These are phyloP conservation scores for Emydoidea blandingii DNA, from an alignment of 2,797 vertebrate species.

Conservation along the genomic window DNA sequence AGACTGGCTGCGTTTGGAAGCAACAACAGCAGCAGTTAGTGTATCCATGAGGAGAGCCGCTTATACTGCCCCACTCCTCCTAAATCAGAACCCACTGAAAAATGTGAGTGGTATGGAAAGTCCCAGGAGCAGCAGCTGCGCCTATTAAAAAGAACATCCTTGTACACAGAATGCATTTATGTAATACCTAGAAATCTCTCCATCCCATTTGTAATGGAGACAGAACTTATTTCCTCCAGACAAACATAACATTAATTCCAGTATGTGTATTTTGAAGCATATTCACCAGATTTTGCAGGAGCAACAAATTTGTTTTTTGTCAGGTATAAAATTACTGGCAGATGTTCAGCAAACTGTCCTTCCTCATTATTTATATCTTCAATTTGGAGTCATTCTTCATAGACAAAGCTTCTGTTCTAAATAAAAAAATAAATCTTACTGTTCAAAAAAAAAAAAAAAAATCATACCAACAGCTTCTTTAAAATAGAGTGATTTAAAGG, in stretches of 20 bases:
- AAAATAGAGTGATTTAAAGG: neutral
- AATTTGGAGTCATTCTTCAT: neutral
- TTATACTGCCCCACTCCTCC: neutral
- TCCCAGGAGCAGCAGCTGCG: neutral
- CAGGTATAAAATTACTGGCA: neutral
- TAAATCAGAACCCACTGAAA: neutral
- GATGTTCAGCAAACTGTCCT: neutral
- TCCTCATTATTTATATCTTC: conserved; percentile 3
- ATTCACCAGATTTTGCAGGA: neutral
- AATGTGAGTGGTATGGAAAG: neutral
- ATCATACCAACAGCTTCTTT: neutral
- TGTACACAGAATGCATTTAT: neutral
- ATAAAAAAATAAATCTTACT: neutral
- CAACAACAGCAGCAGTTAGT: neutral
- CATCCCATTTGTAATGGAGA: neutral
- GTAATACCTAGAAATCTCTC: neutral
- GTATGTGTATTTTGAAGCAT: neutral
- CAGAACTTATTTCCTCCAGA: neutral
- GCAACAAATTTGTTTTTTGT: neutral
- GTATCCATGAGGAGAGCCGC: neutral
- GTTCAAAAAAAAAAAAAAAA: neutral
- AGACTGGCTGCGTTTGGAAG: neutral
- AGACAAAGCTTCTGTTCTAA: neutral
- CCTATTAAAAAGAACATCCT: fast-evolving
- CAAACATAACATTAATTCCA: neutral